phyloP scores from a whole-genome alignment of 2,797 vertebrate species.

The Trichosurus vulpecula region DNA sequence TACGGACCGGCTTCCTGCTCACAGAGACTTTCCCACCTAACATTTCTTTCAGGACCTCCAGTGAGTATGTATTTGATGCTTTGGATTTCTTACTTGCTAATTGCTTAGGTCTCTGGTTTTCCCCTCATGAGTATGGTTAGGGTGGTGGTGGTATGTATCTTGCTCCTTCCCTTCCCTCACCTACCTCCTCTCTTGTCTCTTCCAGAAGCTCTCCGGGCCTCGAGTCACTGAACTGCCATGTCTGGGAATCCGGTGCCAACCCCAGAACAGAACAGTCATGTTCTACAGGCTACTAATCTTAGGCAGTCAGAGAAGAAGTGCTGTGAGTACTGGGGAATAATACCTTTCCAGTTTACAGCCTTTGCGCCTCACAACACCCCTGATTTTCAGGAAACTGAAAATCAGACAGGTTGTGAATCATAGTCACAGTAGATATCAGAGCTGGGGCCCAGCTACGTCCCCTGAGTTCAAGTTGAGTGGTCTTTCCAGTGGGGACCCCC shows the following conservation, averaged over 20 bases:
- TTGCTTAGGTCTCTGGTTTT: neutral
- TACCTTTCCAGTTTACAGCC: neutral
- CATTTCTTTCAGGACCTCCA: neutral
- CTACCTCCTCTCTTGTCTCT: neutral
- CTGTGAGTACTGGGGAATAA: conserved; percentile 81
- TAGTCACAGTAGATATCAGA: neutral
- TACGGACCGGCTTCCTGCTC: neutral
- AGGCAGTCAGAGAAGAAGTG: conserved; percentile 84
- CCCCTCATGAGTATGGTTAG: neutral
- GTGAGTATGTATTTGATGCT: neutral
- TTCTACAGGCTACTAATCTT: conserved; percentile 67
- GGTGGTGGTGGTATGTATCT: neutral
- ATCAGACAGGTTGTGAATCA: neutral
- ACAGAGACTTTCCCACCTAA: neutral
- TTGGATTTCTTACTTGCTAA: neutral
- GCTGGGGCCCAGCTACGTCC: neutral
- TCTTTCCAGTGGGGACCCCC: neutral
- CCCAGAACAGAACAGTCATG: conserved; percentile 62
- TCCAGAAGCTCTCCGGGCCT: conserved; percentile 54
- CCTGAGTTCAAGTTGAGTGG: neutral
- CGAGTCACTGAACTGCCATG: conserved; percentile 70
- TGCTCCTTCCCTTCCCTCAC: conserved; percentile 10
- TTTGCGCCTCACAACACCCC: neutral
- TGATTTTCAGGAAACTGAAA: neutral
- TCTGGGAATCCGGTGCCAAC: conserved; percentile 63